Percentiles rank a stretch among this genome's conserved stretches.
Evolutionary conservation across 2,888 invertebrate species (phyloP).

Genomic region (Drosophila colorata): DNA sequence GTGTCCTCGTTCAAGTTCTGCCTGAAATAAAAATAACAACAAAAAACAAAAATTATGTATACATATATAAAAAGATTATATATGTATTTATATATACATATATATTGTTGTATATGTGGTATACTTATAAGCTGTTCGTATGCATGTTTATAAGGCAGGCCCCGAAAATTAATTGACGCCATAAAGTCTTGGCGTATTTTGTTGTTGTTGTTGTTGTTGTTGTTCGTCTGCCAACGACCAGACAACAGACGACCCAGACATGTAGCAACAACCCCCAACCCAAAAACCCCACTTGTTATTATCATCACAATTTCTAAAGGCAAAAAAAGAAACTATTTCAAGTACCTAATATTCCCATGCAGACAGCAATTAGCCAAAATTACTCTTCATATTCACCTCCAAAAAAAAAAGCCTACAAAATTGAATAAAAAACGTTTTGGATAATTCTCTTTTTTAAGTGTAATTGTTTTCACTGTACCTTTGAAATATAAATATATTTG

Average conservation of each 20-base stretch:
- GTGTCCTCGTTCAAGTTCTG: slow-evolving; percentile 60
- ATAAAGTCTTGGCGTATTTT: slow-evolving; percentile 66
- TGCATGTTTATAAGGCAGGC: slow-evolving; percentile 37
- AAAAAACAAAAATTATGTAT: slow-evolving; percentile 1
- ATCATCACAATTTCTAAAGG: background rate
- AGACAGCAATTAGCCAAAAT: too few species aligned
- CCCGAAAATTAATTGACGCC: slow-evolving; percentile 76
- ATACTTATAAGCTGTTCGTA: slow-evolving; percentile 12
- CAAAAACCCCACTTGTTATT: background rate
- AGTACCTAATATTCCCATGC: too few species aligned
- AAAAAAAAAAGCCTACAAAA: too few species aligned
- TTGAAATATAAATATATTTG: too few species aligned
- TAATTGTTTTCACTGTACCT: too few species aligned
- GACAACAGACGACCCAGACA: slow-evolving; percentile 43
- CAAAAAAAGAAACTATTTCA: too few species aligned
- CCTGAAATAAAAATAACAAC: slow-evolving; percentile 22
- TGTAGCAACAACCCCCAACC: slow-evolving; percentile 1
- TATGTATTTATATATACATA: slow-evolving; percentile 6
- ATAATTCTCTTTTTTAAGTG: too few species aligned
- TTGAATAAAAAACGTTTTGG: too few species aligned
- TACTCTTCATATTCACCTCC: too few species aligned
- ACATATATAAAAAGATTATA: slow-evolving; percentile 11
- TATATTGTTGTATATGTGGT: background rate
- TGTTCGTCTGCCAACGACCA: slow-evolving; percentile 64
- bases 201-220: slow-evolving; percentile 43